Conservation (phyloP, 2,888 invertebrate species). For the Drosophila neotestacea region DNA sequence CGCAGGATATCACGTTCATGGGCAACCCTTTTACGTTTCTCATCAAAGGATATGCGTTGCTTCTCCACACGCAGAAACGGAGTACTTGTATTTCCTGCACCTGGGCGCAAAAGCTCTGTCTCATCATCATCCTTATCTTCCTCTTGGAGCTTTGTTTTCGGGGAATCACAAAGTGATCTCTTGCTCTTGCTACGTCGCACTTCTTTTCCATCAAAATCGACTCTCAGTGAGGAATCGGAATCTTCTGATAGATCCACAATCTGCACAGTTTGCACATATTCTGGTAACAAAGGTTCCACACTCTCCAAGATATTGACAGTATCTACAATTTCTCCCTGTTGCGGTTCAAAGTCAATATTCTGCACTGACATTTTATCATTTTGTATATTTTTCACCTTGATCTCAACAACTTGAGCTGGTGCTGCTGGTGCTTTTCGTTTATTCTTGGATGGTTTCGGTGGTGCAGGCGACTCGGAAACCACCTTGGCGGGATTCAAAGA, state of each 20-base stretch:
- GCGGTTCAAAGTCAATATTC: constrained; percentile 80
- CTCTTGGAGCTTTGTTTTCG: constrained; percentile 37
- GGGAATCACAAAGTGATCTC: constrained; percentile 72
- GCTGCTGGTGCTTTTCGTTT: constrained; percentile 73
- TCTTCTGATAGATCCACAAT: constrained; percentile 87
- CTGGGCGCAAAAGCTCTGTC: constrained; percentile 65
- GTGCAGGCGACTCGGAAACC: constrained; percentile 7
- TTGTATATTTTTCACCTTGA: constrained; percentile 89
- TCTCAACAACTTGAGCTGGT: constrained; percentile 88
- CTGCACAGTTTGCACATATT: constrained; percentile 87
- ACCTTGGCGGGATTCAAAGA: constrained; percentile 85
- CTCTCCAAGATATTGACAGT: constrained; percentile 87
- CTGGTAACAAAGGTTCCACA: constrained; percentile 86
- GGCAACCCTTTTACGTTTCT: constrained; percentile 84
- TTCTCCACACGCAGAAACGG: constrained; percentile 82
- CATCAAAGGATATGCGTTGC: constrained; percentile 85
- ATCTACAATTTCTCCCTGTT: constrained; percentile 85
- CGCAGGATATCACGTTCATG: constrained; percentile 84
- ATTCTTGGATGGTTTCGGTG: constrained; percentile 66
- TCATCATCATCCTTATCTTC: constrained; percentile 55
- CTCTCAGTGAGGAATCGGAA: constrained; percentile 84
- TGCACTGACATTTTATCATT: constrained; percentile 87
- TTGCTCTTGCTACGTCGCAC: constrained; percentile 74
- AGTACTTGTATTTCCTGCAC: constrained; percentile 74
- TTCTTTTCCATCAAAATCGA: constrained; percentile 72